phyloP scores from a whole-genome alignment of 2,797 vertebrate genomes.

The Microctenopoma lineatum region DNA sequence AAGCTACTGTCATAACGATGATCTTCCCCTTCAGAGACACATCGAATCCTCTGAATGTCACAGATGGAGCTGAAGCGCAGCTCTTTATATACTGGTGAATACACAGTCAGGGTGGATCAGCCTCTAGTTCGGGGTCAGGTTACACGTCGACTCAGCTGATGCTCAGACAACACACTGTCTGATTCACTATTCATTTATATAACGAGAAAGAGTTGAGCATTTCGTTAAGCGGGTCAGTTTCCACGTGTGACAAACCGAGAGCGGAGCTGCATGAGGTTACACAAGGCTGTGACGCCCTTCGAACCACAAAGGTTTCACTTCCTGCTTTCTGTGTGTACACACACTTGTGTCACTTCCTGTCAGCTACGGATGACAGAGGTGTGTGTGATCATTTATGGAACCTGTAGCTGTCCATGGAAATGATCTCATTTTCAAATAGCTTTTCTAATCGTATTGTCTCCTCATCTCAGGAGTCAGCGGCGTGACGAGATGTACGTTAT shows the following conservation, averaged over 20 bases:
- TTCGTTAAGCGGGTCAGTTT: background rate
- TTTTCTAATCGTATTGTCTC: no score
- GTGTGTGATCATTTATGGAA: background rate
- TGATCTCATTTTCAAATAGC: background rate
- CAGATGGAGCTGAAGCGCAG: no score
- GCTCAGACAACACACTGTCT: background rate
- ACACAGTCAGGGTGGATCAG: background rate
- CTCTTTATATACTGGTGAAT: no score
- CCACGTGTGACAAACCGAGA: background rate
- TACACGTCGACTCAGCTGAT: background rate
- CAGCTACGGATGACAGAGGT: constrained; percentile 32
- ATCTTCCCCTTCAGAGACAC: no score
- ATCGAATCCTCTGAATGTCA: no score
- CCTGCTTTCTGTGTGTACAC: constrained; percentile 73
- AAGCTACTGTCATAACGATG: no score
- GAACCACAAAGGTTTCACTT: constrained; percentile 71
- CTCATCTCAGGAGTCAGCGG: no score
- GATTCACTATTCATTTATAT: background rate
- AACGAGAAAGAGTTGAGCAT: background rate
- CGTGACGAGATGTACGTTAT: no score
- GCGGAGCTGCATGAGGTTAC: constrained; percentile 19
- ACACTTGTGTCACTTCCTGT: constrained; percentile 81
- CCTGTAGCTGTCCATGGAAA: background rate
- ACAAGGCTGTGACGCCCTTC: constrained; percentile 51
- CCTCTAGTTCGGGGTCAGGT: background rate